Conservation (phyloP, 2,113 vertebrate species). For the Alectura lathami region DNA sequence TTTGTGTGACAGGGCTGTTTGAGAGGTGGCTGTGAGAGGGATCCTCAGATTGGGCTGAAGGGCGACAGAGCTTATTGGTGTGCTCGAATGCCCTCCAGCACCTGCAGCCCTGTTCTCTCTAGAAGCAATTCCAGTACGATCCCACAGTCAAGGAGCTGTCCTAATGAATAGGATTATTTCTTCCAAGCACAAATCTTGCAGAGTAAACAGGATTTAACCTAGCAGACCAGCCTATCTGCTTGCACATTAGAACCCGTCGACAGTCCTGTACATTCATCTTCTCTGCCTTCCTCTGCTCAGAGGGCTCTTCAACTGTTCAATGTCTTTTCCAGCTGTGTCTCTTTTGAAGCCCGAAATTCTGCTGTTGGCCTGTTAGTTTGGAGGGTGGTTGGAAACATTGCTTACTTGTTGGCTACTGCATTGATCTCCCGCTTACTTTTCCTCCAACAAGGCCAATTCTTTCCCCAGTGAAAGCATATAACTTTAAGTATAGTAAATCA, state of each 20-base stretch:
- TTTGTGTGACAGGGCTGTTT: neutral
- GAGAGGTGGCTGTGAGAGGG: neutral
- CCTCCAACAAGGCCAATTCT: slow-evolving; percentile 8
- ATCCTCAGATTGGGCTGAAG: neutral
- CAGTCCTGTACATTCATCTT: neutral
- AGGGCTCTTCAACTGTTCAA: neutral
- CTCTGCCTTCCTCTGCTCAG: neutral
- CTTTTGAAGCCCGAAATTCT: neutral
- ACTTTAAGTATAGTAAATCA: slow-evolving; percentile 33
- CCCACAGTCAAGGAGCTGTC: neutral
- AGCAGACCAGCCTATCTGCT: neutral
- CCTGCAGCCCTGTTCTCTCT: neutral
- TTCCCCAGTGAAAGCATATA: neutral
- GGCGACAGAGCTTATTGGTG: neutral
- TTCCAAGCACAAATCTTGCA: neutral
- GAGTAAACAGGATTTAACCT: neutral
- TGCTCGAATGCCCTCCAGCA: neutral
- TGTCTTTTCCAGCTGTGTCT: neutral
- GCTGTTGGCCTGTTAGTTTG: neutral
- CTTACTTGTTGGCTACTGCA: slow-evolving; percentile 36
- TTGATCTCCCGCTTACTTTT: slow-evolving; percentile 47
- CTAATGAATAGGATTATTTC: neutral
- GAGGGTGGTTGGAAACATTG: neutral
- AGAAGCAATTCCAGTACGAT: neutral
- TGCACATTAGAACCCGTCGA: neutral